Base-by-base conservation (phyloP, 2,888 invertebrate species). In the Ophion obscuratus region DNA sequence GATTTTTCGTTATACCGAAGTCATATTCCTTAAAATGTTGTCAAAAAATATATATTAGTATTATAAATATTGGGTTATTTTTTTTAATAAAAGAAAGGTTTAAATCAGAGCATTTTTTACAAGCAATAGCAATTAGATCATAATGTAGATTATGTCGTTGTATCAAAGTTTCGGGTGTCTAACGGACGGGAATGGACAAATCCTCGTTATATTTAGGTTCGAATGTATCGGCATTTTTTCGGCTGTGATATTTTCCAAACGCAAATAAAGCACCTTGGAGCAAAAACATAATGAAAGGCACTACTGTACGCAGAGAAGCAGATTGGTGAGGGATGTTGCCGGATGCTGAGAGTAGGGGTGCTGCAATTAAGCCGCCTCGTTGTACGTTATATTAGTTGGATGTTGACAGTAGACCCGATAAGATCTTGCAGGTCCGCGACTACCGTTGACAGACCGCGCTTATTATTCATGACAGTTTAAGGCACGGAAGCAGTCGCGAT, bases 371-470 rank as follows among this genome's bases (percentile, higher is more conserved):
- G 90, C 90, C 90, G 90, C 90, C 91, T 92, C 91, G 92, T 92
- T 92, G 92, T 92, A 92, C 92, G 92, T 82, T 92, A 92, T 93
- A 93, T 93, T 93, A 93, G 93, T 91, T 92, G 91, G 92, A 89
- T 93, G 93, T 93, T 93, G 92, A 93, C 93, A 92, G 92, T 92
- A 89, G 90, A 89, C 76, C 89, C 89, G 93, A 93, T 93, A 93
- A 90, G 89, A 93, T 93, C 93, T 92, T 88, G 90, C 89, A 89
- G 78, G 85, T 84, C 85, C 84, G 92, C 88, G 90, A 88, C 67
- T 59, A 57, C 36, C 66, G 66, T 67, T 88, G 87, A 88, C 81
- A 85, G 87, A 85, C 77, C 88, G 66, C 88, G 89, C 90, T 92
- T 91, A 92, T 92, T 92, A 92, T 92, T 92, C 92, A 92, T 92